Evolutionary conservation across 2,113 vertebrate species (phyloP), one percentile per base, ranked within the genome.

Genomic region (Stegastes partitus): DNA sequence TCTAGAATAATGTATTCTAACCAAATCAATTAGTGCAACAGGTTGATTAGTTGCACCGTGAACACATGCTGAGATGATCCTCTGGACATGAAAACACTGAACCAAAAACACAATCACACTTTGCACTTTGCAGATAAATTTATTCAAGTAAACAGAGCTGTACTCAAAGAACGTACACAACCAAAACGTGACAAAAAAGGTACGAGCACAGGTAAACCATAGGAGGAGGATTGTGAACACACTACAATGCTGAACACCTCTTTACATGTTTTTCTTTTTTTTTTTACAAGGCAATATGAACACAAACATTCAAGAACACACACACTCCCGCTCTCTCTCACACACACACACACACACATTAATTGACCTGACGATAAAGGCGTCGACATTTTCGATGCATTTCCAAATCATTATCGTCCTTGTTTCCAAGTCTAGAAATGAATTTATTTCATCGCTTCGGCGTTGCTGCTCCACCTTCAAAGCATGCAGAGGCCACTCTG

Each of bases 61-160:
- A 28, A 28, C 26, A 28, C 5, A 28, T 28, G 26, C 26, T 5
- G 5, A 28, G 26, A 5, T 10, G 8, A 34, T 34, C 31, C 31
- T 34, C 31, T 34, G 31, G 7, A 34, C 31, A 9, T 34, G 31
- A 9, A 42, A 14, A 42, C 39, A 42, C 3, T 42, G 39, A 42
- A 10, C 39, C 11, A 12, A 42, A 59, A 44, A 51, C 25, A 74
- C 66, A 82, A 47, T 21, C 49, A 64, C 18, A 89, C 89, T 95
- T n/a, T n/a, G n/a, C n/a, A 91, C 91, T 96, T 95, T 96, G 95
- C 95, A 95, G 91, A 94, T 94, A 93, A 89, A 94, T 97, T 97
- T 97, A 98, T 97, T 98, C 94, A 94, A 95, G 96, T 97, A 97
- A 97, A 97, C 94, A 95, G 94, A 96, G 95, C 92, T 93, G 93